Conservation (phyloP, 2,888 invertebrate species). For the Ecliptopera silaceata region DNA sequence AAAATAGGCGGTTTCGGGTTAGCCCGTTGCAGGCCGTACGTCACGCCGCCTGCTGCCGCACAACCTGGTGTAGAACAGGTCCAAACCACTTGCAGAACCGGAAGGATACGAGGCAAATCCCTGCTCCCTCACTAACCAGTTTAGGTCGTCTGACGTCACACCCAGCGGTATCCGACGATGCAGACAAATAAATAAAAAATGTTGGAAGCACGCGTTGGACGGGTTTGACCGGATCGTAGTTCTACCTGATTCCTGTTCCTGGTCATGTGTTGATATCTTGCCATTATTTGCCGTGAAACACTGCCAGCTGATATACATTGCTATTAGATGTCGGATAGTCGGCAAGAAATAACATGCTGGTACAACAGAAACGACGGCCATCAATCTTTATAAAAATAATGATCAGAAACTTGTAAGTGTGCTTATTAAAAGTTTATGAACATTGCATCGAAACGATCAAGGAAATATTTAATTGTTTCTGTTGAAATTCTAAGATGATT, state of each 20-base stretch:
- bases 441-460: neutral
- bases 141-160: conserved; percentile 82
- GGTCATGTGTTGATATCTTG: conserved; percentile 68
- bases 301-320: conserved; percentile 22
- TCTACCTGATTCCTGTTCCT: conserved; percentile 83
- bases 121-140: conserved; percentile 83
- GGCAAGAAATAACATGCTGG: conserved; percentile 9
- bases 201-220: conserved; percentile 82
- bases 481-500: too few species aligned
- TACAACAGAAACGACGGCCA: conserved; percentile 1
- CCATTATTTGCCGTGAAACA: conserved; percentile 57
- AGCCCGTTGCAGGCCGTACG: conserved; percentile 57
- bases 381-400: conserved; percentile 3
- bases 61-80: conserved; percentile 81
- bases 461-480: neutral
- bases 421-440: neutral
- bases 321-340: conserved; percentile 3
- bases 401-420: neutral
- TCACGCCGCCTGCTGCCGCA: conserved; percentile 67
- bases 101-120: conserved; percentile 83
- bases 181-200: conserved; percentile 83
- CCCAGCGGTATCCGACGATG: conserved; percentile 81
- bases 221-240: conserved; percentile 83
- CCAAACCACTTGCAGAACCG: conserved; percentile 80
- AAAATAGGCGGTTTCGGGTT: conserved; percentile 55